These are phyloP conservation scores for Acanthococcus lagerstroemiae DNA, from an alignment of 2,888 invertebrate genomes.

Conservation along the genomic window DNA sequence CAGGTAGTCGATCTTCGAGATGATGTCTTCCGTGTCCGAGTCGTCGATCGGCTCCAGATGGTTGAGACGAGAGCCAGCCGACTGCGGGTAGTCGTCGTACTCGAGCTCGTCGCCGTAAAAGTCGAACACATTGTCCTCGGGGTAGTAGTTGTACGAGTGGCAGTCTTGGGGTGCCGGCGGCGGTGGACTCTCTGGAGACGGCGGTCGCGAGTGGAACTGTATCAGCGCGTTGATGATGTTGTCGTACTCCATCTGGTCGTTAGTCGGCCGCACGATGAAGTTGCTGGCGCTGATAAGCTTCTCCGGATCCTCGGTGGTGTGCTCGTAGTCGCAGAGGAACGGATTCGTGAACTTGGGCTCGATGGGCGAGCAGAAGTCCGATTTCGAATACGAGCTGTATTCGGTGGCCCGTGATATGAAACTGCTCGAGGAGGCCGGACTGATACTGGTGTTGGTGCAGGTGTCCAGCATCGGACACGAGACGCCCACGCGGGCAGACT, in stretches of 20 bases:
- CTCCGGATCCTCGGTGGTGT: not conserved
- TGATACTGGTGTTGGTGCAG: not conserved
- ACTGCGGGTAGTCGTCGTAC: not conserved
- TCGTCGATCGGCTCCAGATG: not conserved
- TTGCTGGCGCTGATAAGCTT: slow-evolving; percentile 4
- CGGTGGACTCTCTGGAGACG: slow-evolving; percentile 60
- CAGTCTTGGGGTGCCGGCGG: slow-evolving; percentile 67
- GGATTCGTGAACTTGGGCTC: slow-evolving; percentile 10
- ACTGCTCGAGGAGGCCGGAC: slow-evolving; percentile 6
- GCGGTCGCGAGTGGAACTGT: slow-evolving; percentile 2
- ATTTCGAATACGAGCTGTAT: not conserved
- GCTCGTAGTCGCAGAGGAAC: slow-evolving; percentile 1
- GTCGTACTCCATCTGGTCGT: slow-evolving; percentile 5
- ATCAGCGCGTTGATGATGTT: slow-evolving; percentile 16
- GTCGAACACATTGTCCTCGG: not conserved
- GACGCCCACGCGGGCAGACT: slow-evolving; percentile 3
- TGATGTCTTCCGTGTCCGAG: slow-evolving; percentile 17
- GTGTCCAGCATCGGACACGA: slow-evolving; percentile 21
- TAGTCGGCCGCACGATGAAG: slow-evolving; percentile 12
- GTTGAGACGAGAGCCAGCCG: not conserved
- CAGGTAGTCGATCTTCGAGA: slow-evolving; percentile 17
- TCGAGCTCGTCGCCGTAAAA: not conserved
- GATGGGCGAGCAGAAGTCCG: not conserved
- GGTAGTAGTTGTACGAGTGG: not conserved
- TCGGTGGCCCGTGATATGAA: slow-evolving; percentile 2